Conservation (phyloP, 2,113 vertebrate species). For the Thryonomys swinderianus region DNA sequence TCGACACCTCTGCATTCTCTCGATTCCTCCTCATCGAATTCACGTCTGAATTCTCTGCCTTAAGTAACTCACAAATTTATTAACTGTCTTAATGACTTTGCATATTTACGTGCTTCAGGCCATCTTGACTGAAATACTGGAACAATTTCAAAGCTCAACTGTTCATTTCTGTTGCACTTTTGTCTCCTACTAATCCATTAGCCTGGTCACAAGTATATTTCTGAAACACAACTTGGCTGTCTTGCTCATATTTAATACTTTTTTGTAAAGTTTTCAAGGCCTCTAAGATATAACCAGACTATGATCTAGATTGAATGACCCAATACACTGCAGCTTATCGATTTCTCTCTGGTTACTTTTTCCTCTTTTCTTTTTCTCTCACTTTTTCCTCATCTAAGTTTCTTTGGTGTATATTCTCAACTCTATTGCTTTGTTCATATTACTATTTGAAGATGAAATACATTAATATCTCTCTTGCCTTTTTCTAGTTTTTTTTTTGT, state of each 20-base stretch:
- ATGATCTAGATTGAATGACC: background rate
- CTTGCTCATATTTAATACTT: background rate
- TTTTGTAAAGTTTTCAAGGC: background rate
- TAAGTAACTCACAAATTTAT: background rate
- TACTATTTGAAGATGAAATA: background rate
- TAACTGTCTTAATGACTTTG: background rate
- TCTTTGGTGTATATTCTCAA: background rate
- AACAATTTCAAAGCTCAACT: background rate
- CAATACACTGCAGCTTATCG: background rate
- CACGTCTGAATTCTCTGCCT: background rate
- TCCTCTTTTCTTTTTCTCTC: background rate
- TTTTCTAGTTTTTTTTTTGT: too few relatives aligned
- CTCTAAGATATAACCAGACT: background rate
- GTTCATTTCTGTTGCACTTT: background rate
- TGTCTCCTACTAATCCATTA: background rate
- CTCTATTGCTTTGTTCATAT: background rate
- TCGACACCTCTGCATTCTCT: background rate
- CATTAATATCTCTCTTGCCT: too few relatives aligned
- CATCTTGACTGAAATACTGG: background rate
- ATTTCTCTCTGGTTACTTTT: background rate
- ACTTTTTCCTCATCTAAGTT: background rate
- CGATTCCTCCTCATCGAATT: background rate
- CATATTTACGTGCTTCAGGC: background rate
- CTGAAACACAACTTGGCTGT: slow-evolving; percentile 9
- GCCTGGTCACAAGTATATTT: background rate